Evolutionary conservation across 2,113 vertebrate species (phyloP), one percentile per base, ranked within the genome.

Genomic region (Eupsittula cactorum): DNA sequence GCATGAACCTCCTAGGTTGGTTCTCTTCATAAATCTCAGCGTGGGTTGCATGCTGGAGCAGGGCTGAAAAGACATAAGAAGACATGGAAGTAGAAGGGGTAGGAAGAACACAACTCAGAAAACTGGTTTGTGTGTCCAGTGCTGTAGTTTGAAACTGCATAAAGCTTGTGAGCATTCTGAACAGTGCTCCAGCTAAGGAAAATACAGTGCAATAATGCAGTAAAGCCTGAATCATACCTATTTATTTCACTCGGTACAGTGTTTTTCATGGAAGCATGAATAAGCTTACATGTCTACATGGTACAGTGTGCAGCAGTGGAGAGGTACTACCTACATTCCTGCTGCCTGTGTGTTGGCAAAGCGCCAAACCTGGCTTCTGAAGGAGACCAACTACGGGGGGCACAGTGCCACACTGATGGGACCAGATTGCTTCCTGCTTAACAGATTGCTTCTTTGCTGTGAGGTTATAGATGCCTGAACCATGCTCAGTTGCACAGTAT

Each of bases 351-450:
- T 69, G 19, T 75, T 81, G 62, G 37, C 28, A 29, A 37, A 41
- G 55, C 33, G 16, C 47, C 28, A 83, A 74, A 49, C n/a, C 18
- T 4, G 4, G 8, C n/a, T 33, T 37, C 11, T 57, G 39, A 81
- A 57, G 67, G 57, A 41, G 27, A 31, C 41, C 21, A 39, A 24
- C 16, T 7, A 62, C 0, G 0, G 1, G 20, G 4, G 13, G 1
- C 68, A 50, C 25, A 24, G 71, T 64, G 29, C 41, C 24, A 33
- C 37, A 8, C 35, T 41, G 50, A 13, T 59, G 46, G 28, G 37
- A 46, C 18, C 18, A 28, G 65, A 5, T 24, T 74, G 39, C 29
- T 70, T 73, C 42, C 47, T 83, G 16, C 64, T 28, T 70, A 47
- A 59, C 10, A 42, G 44, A 6, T 12, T 57, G 21, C 24, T 86